Evolutionary conservation across 2,888 invertebrate genomes (phyloP), one percentile per base, ranked within the genome.

Genomic region (Troides aeacus): DNA sequence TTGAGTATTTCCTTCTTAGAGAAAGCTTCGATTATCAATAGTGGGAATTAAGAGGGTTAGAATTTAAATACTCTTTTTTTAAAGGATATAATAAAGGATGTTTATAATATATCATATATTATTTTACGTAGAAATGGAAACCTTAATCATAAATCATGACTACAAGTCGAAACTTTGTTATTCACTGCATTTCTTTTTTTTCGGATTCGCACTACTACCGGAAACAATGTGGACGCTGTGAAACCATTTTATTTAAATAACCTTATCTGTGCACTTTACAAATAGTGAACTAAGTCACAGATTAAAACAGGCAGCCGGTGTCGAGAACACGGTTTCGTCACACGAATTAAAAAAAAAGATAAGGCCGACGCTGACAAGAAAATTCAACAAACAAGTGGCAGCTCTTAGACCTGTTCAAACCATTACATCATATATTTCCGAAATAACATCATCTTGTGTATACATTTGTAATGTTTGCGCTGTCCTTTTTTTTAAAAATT

Each of bases 271-370:
- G 59, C 39, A 42, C 66, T 66, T 66, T 56, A 70, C 58, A 66
- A 69, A 65, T 46, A 64, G 70, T 59, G 42, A 66, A 70, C 66
- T 66, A 66, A 70, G 64, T 69, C 59, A 69, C 64, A 64, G 63
- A 53, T 62, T 57, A 23, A 66, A 66, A 63, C 65, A 58, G 62
- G 58, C 50, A 53, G 60, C 36, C 63, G 66, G 42, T 46, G 66
- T 57, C 53, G 60, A 63, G 63, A 66, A 21, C 59, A 66, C 39
- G 62, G 63, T 70, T 70, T 70, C 66, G 60, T 70, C 70, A 70
- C n/a, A 63, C 21, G 66, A 70, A 66, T 70, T 67, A 70, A 70
- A 69, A 39, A 39, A 39, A 68, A 67, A 66, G 66, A 70, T 70
- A 70, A 70, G 65, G 59, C 53, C 62, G 30, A 58, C 17, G 50